A percentile compares a stretch with the other conserved stretches of the same genome.
Evolutionary conservation across 2,113 vertebrate species (phyloP).

Genomic region (Nestor notabilis): DNA sequence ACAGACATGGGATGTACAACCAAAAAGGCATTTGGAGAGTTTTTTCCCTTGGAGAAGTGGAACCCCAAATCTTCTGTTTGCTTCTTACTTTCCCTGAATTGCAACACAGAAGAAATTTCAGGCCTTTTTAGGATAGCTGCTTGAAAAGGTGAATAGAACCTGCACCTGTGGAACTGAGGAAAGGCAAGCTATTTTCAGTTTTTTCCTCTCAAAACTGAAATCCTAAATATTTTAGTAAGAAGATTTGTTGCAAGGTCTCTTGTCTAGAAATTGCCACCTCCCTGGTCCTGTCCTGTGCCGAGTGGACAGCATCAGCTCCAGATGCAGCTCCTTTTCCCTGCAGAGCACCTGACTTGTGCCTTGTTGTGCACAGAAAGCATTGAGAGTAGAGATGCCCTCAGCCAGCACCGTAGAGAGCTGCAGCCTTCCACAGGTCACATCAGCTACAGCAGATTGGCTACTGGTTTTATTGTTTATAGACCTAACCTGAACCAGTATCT

Average conservation of each 20-base stretch:
- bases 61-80: not conserved
- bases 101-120: not conserved
- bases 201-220: not conserved
- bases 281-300: not conserved
- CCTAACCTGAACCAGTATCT: conserved; percentile 33
- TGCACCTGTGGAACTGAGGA: not conserved
- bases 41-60: not conserved
- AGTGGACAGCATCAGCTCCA: not conserved
- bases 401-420: rapidly evolving
- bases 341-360: not conserved
- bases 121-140: not conserved
- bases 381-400: rapidly evolving
- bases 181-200: not conserved
- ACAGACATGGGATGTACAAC: not conserved
- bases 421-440: not conserved
- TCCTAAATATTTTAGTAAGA: not conserved
- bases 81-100: not conserved
- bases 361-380: not conserved
- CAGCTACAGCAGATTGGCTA: not conserved
- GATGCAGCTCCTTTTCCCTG: not conserved
- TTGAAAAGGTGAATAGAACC: not conserved
- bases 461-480: not conserved
- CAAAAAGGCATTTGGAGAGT: not conserved
- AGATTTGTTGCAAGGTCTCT: not conserved
- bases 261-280: not conserved